Evolutionary conservation across 2,113 vertebrate genomes (phyloP).

Genomic region (Nanorana parkeri): DNA sequence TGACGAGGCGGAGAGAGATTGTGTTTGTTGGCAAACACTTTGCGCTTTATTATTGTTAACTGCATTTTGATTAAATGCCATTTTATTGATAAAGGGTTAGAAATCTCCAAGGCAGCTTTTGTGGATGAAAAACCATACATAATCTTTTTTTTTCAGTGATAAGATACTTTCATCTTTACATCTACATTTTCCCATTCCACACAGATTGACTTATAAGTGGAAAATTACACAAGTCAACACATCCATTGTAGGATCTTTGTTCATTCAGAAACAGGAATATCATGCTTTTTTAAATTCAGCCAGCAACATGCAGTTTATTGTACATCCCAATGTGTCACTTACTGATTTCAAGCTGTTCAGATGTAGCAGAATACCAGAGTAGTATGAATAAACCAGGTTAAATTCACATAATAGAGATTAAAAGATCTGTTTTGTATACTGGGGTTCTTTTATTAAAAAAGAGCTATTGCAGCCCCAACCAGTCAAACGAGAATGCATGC

Average conservation of each 20-base stretch:
- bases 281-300: conserved; percentile 12
- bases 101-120: conserved; percentile 11
- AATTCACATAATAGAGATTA: background rate
- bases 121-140: conserved; percentile 14
- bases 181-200: conserved; percentile 22
- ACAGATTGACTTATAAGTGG: conserved; percentile 46
- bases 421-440: background rate
- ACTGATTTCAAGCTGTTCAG: background rate
- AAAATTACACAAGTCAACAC: conserved; percentile 31
- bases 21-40: conserved; percentile 29
- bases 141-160: conserved; percentile 3
- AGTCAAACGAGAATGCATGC: too few species aligned
- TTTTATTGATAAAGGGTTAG: conserved; percentile 39
- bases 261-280: conserved; percentile 21
- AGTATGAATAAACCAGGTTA: conserved; percentile 3
- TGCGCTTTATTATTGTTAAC: conserved; percentile 16
- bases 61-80: conserved; percentile 39
- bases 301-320: conserved; percentile 23
- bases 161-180: conserved; percentile 40
- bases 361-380: background rate
- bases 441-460: too few species aligned
- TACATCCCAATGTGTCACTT: conserved; percentile 16
- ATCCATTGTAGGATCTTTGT: conserved; percentile 9
- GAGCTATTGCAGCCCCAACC: too few species aligned
- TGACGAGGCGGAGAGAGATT: conserved; percentile 3